These are phyloP conservation scores for Caradrina clavipalpis DNA, from an alignment of 2,888 invertebrate genomes.

Conservation along the genomic window DNA sequence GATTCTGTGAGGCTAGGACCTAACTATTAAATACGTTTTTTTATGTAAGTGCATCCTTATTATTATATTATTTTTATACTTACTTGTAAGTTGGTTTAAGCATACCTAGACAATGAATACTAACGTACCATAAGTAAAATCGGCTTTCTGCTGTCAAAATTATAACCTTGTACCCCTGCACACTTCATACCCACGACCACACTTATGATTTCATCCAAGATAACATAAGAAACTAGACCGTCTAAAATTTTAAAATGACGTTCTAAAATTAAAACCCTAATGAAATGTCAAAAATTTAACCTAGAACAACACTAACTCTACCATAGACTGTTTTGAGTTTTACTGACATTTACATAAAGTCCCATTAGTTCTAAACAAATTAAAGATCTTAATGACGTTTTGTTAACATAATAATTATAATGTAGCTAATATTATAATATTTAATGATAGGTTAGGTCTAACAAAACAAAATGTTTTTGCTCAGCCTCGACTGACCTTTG, in stretches of 20 bases:
- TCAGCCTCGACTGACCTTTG: conserved; percentile 68
- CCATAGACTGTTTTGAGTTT: conserved; percentile 43
- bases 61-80: too few species aligned
- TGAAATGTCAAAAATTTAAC: conserved; percentile 34
- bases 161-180: too few species aligned
- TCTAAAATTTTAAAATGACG: conserved; percentile 12
- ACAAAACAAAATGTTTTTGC: conserved; percentile 67
- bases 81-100: too few species aligned
- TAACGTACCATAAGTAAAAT: too few species aligned
- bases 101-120: too few species aligned
- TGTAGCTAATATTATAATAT: conserved; percentile 44
- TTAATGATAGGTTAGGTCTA: conserved; percentile 71
- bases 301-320: conserved; percentile 11
- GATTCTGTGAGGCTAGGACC: too few species aligned
- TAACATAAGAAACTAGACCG: not conserved
- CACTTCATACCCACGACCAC: conserved; percentile 20
- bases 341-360: conserved; percentile 53
- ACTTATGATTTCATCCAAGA: conserved; percentile 7
- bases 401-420: conserved; percentile 70
- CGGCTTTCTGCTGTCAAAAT: too few species aligned
- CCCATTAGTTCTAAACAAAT: conserved; percentile 23
- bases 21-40: too few species aligned
- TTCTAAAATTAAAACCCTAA: conserved; percentile 23
- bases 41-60: too few species aligned
- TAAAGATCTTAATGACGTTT: conserved; percentile 55